Base-by-base conservation (phyloP, 1,140 invertebrate species). In the Argopecten irradians region DNA sequence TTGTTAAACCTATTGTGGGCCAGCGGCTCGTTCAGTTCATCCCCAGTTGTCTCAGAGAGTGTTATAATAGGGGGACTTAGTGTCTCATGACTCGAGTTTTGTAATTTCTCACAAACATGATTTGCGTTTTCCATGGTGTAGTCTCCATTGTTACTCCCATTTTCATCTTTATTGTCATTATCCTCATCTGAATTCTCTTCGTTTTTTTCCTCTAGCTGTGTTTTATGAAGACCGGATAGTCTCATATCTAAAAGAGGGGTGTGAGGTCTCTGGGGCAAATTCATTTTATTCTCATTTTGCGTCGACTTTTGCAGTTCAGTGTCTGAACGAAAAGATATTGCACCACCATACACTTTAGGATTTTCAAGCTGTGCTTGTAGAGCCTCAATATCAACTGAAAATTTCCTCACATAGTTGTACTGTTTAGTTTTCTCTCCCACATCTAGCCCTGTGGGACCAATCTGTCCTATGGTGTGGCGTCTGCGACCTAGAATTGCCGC, bases 321-420 rank as follows among this genome's bases (percentile, higher is more conserved):
- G 86, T 93, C 93, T 2, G 93, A 94, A 86, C 92, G 90, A 87
- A 94, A 95, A 19, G 94, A 93, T 87, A 92, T 93, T 39, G 89
- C 92, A n/a, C 92, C 92, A 22, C 91, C 92, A 86, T 93, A 93
- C 14, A 93, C 91, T 90, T 94, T 95, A 7, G 95, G 95, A 90
- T 95, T 95, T 87, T 94, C 94, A 36, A 95, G 91, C 87, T 95
- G 95, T 22, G 94, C 93, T 90, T 94, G 94, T 33, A 95, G 88
- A 2, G 95, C 95, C 83, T 92, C 90, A 84, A 95, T 94, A 87
- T 95, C 95, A 9, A 95, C 94, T 83, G 95, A 95, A 90, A 94
- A 95, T 88, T 95, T 95, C 55, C 94, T 87, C 0, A 95, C 93
- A 91, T 95, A 95, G 55, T 93, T 93, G 90, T 95, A 95, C 34